phyloP scores from a whole-genome alignment of 2,113 vertebrate genomes.

The Phaethornis superciliosus region DNA sequence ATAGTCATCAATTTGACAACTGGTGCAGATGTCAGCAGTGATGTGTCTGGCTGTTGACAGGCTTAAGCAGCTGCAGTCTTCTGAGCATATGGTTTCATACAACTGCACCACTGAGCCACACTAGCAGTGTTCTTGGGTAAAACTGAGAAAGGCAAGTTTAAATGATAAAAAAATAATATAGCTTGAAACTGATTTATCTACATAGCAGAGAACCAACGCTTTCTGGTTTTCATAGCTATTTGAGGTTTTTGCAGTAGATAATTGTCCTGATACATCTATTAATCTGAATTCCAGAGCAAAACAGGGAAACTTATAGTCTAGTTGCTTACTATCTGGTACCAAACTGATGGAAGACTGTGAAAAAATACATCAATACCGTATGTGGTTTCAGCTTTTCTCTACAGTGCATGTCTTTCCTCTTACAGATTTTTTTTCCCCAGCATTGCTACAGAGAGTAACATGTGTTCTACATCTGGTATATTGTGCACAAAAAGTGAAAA shows the following conservation, averaged over 20 bases:
- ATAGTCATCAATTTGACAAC: conserved; percentile 1
- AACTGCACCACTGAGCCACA: conserved; percentile 5
- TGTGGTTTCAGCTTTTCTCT: neutral
- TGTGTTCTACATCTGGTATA: neutral
- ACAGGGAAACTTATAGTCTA: neutral
- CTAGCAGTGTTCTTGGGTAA: neutral
- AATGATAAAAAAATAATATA: neutral
- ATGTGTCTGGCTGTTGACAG: conserved; percentile 42
- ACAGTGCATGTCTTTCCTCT: neutral
- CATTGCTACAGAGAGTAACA: neutral
- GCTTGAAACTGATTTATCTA: neutral
- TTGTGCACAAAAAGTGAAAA: neutral
- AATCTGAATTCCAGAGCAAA: neutral
- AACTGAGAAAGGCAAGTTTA: neutral
- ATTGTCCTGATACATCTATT: neutral
- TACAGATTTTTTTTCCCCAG: neutral
- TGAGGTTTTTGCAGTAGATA: neutral
- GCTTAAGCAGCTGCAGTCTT: conserved; percentile 5
- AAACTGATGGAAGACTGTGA: neutral
- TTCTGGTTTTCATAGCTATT: neutral
- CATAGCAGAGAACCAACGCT: neutral
- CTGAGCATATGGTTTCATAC: conserved; percentile 46
- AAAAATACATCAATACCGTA: neutral
- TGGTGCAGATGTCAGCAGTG: conserved; percentile 47
- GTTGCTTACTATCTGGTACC: neutral